Evolutionary conservation across 35 echinoderm and acorn worm genomes (phyloP).

Genomic region (Apostichopus californicus): DNA sequence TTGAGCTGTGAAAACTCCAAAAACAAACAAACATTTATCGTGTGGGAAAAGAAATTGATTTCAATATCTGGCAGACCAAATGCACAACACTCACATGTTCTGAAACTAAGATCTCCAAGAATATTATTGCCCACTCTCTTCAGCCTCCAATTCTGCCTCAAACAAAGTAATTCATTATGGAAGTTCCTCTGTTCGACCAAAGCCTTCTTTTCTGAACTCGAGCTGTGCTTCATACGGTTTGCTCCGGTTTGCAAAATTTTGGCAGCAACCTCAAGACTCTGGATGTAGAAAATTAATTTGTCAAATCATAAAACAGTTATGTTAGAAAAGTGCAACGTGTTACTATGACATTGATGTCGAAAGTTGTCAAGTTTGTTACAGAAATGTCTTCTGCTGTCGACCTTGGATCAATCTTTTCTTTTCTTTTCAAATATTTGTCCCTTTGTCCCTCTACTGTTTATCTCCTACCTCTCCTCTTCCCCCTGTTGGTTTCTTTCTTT

Average conservation of each 20-base stretch:
- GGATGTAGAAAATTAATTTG: background rate
- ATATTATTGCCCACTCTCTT: constrained; percentile 93
- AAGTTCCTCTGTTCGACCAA: constrained; percentile 67
- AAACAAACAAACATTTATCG: too few species aligned
- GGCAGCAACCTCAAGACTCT: constrained; percentile 37
- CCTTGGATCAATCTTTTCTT: too few species aligned
- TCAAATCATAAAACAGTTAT: background rate
- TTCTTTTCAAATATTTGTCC: too few species aligned
- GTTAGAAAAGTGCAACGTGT: background rate
- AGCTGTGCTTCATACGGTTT: constrained; percentile 57
- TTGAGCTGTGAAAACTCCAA: too few species aligned
- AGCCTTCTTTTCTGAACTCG: constrained; percentile 36
- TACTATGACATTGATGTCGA: too few species aligned
- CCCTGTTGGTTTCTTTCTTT: too few species aligned
- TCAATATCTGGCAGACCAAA: background rate
- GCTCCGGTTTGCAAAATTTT: constrained; percentile 34
- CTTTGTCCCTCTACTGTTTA: too few species aligned
- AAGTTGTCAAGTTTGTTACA: too few species aligned
- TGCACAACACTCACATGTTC: constrained; percentile 63
- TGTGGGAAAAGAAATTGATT: too few species aligned
- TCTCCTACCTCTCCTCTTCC: too few species aligned
- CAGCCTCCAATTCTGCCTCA: constrained; percentile 84
- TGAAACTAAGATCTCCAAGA: constrained; percentile 93
- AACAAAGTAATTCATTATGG: constrained; percentile 70
- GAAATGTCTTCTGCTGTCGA: too few species aligned